Percentiles rank a stretch among this genome's conserved stretches.
Conservation (phyloP, 2,888 invertebrate genomes). For the Drosophila lacicola region DNA sequence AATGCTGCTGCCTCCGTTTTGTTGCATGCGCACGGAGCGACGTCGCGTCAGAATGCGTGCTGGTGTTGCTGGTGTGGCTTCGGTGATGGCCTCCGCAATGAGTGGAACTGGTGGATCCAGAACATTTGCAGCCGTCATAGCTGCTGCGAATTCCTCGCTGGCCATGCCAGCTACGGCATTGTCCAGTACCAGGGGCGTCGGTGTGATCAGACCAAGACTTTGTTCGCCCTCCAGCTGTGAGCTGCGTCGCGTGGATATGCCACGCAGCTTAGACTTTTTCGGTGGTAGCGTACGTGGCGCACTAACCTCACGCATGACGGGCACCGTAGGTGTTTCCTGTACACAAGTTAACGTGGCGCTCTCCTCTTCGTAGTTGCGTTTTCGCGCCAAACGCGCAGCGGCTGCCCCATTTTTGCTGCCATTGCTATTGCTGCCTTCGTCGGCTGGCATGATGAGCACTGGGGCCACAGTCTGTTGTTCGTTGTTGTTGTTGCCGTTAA, state of each 20-base stretch:
- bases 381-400: slow-evolving; percentile 71
- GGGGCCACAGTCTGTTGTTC: slow-evolving; percentile 39
- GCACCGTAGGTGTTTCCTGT: slow-evolving; percentile 44
- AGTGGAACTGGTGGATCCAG: slow-evolving; percentile 28
- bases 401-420: slow-evolving; percentile 45
- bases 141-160: slow-evolving; percentile 66
- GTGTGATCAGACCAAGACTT: slow-evolving; percentile 14
- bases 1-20: slow-evolving; percentile 67
- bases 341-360: slow-evolving; percentile 27
- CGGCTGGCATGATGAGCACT: slow-evolving; percentile 41
- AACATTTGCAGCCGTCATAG: slow-evolving; percentile 32
- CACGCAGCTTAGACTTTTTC: slow-evolving; percentile 80
- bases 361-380: slow-evolving; percentile 83
- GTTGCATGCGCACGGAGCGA: slow-evolving; percentile 78
- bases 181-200: slow-evolving; percentile 62
- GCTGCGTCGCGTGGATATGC: slow-evolving; percentile 62
- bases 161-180: slow-evolving; percentile 73
- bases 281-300: slow-evolving; percentile 81
- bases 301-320: slow-evolving; percentile 53
- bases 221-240: slow-evolving; percentile 72
- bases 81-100: slow-evolving; percentile 26
- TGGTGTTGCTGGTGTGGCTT: slow-evolving; percentile 31
- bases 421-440: slow-evolving; percentile 54
- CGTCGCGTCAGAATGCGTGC: slow-evolving; percentile 79
- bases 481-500: slow-evolving; percentile 52